phyloP scores from a whole-genome alignment of 2,113 vertebrate genomes.

The Xyrauchen texanus region DNA sequence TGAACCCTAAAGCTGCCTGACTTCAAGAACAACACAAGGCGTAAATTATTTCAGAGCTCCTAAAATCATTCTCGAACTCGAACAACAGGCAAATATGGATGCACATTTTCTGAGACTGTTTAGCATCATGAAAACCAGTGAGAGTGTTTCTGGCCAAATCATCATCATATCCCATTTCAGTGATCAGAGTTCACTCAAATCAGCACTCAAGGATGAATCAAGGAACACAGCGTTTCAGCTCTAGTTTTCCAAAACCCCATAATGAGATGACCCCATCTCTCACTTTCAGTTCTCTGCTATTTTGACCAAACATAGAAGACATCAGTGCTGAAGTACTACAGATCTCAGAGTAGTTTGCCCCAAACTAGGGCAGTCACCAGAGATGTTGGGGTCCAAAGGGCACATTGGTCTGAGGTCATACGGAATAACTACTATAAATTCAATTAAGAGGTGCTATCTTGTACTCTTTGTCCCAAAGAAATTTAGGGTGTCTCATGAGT shows the following conservation, averaged over 20 bases:
- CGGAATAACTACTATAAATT: neutral
- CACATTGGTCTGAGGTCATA: neutral
- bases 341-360: neutral
- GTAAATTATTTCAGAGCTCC: too few relatives aligned
- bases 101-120: conserved; percentile 15
- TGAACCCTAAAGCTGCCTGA: neutral
- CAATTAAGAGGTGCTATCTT: conserved; percentile 15
- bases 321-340: neutral
- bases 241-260: conserved; percentile 23
- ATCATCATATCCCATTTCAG: conserved; percentile 29
- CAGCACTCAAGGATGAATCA: conserved; percentile 43
- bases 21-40: neutral
- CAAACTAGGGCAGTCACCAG: neutral
- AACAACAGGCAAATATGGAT: neutral
- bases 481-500: conserved; percentile 23
- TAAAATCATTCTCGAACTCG: neutral
- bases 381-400: neutral
- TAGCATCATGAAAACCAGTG: conserved; percentile 34
- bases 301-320: conserved; percentile 2
- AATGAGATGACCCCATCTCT: conserved; percentile 23
- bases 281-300: neutral
- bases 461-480: conserved; percentile 10
- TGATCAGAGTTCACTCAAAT: conserved; percentile 2
- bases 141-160: neutral
- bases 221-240: conserved; percentile 12